Evolutionary conservation across 2,113 vertebrate species (phyloP).

Genomic region (Triplophysa rosa): DNA sequence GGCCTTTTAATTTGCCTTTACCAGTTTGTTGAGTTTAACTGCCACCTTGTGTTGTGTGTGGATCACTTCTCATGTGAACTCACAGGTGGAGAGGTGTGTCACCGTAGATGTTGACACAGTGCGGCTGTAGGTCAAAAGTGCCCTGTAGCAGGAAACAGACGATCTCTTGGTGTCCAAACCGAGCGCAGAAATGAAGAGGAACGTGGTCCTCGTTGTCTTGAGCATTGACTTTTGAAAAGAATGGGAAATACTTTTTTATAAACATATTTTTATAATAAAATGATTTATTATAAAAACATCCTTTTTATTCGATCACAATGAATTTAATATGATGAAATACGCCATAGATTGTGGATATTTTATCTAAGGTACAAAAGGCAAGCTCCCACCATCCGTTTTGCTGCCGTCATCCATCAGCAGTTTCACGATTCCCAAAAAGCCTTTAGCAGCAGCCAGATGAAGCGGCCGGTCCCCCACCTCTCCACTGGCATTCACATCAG

Average conservation of each 20-base stretch:
- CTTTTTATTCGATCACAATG: background rate
- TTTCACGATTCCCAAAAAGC: slow-evolving; percentile 82
- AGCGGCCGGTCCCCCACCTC: slow-evolving; percentile 93
- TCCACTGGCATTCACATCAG: slow-evolving; percentile 86
- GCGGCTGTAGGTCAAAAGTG: slow-evolving; percentile 81
- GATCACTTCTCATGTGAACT: slow-evolving; percentile 57
- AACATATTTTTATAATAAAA: no score
- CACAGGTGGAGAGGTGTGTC: slow-evolving; percentile 91
- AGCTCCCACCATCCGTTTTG: slow-evolving; percentile 83
- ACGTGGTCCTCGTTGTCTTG: slow-evolving; percentile 92
- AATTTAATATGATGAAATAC: background rate
- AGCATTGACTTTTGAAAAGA: slow-evolving; percentile 80
- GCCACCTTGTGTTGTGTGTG: slow-evolving; percentile 2
- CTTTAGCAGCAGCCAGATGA: slow-evolving; percentile 90
- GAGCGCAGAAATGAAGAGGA: slow-evolving; percentile 91
- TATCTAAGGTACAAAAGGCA: background rate
- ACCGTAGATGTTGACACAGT: slow-evolving; percentile 92
- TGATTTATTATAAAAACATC: no score
- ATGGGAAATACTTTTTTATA: background rate
- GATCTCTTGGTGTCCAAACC: slow-evolving; percentile 85
- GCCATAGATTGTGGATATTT: background rate
- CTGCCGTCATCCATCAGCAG: slow-evolving; percentile 84
- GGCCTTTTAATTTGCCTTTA: background rate
- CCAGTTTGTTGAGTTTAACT: slow-evolving; percentile 7
- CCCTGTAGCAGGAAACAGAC: slow-evolving; percentile 84